Evolutionary conservation across 2,113 vertebrate genomes (phyloP), one percentile per base, ranked within the genome.

Genomic region (Lonchura striata): DNA sequence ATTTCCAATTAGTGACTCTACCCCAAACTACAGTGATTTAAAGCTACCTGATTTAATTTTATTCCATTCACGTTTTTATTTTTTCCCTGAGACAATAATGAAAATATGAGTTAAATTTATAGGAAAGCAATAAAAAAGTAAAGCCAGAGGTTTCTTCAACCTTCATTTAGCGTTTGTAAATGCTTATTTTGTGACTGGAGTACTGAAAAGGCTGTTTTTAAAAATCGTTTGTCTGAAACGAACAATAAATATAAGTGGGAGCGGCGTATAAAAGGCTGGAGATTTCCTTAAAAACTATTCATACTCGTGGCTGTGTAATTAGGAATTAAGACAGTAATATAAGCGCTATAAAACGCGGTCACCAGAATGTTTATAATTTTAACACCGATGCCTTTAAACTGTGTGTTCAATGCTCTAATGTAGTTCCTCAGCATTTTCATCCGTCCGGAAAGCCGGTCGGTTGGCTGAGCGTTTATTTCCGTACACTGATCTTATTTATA

Each of bases 101-200:
- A 90, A 94, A 84, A 94, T 76, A 39, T 4, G 41, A 78, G 23
- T 65, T 82, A 90, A 84, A 88, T 94, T 78, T 88, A 88, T 75
- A 82, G 84, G 49, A 86, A 81, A 86, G 61, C 50, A 88, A 84
- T 92, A 86, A 95, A 91, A 86, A 90, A 47, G 25, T 37, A 90
- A 96, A 97, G 31, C 61, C 61, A 20, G 60, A 57, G 41, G 49
- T 96, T 95, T 96, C 88, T 94, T 90, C 86, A 57, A 80, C 52
- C 56, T 79, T 96, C 76, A 75, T 90, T 83, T 93, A 88, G 49
- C 7, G 28, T 90, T 96, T 79, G 56, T 61, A 64, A 93, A 82
- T 5, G n/a, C 56, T 82, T 75, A 31, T 68, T 93, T 93, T 94
- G 82, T 49, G 92, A 88, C 63, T 37, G 56, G 41, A 87, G 66